Base-by-base conservation (phyloP, 2,888 invertebrate species). In the Dolichopus griseipennis region DNA sequence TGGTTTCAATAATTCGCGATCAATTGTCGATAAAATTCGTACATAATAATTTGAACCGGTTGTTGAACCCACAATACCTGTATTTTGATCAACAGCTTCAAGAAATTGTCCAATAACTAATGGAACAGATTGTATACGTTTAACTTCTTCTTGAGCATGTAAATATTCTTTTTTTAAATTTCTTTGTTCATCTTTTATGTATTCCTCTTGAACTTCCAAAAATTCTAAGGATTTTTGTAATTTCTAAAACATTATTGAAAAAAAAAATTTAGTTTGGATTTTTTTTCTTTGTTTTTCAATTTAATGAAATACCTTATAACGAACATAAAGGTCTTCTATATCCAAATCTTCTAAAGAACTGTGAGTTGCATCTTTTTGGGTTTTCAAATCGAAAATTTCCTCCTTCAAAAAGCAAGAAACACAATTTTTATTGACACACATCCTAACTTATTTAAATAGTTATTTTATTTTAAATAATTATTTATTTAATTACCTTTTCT, bases 41-140 rank as follows among this genome's bases (percentile, higher is more conserved):
- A 99, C 99, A 84, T 97, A 99, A 82, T 99, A 99, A 83, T 99
- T 99, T 1, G 98, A 99, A 41, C 99, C 97, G 61, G 98, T 98
- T 22, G 98, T 99, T 65, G 97, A 97, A 65, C 98, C 97, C 70
- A 99, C 98, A 75, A 99, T 99, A 70, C 98, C 99, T 72, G 97
- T 97, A 78, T 99, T 97, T 80, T 97, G 98, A 82, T 99, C 99
- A 61, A 99, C 97, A 70, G 99, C 98, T 84, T 99, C 99, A 73
- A 99, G 85, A 81, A 99, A 99, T 82, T 99, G 99, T 1, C 99
- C 99, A 79, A 99, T 99, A 0, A 99, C 98, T 67, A 99, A 85
- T 1, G 99, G 99, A 27, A 99, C 99, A 71, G 97, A 97, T 79
- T 99, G 98, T 77, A 99, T 99, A 64, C 98, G 88, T 80, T 99